Base-by-base conservation (phyloP, 2,797 vertebrate species). In the Chaetodon trifasciatus region DNA sequence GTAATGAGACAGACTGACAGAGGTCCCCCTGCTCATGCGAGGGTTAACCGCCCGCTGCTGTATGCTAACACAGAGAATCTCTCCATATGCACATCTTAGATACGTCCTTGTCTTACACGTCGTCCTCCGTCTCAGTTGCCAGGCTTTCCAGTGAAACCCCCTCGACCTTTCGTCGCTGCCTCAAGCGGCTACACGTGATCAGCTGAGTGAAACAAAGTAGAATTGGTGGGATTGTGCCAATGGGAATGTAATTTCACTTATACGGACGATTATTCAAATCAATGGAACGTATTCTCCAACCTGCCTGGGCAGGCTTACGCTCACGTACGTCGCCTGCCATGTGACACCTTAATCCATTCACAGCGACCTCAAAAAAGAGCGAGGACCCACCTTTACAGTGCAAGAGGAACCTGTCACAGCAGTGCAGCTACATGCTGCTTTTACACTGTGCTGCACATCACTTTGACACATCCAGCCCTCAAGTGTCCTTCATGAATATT, bases 401-500 rank as follows among this genome's bases (percentile, higher is more conserved):
- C 15, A 8, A 47, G 17, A 47, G 1, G n/a, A 42, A n/a, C 6
- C 52, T 37, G 19, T 76, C 60, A 21, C 32, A 61, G 12, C 75
- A 44, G 55, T 21, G 49, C 50, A 61, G 76, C 64, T 19, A 5
- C 60, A 44, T 46, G 56, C 81, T 52, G 75, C 40, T 74, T 50
- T 77, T 62, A 63, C 73, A 70, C 55, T 7, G 32, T 5, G 17
- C 64, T 79, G 86, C 87, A 67, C 84, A 73, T 87, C n/a, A 8
- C 46, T 88, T 74, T 83, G 83, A 82, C 85, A 83, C 84, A 69
- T 76, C 68, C 61, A 84, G 40, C 79, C 85, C 78, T 77, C 67
- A 64, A 84, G 66, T 89, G 87, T 87, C 83, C 87, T 90, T 76
- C 72, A 90, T 93, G 79, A 89, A 93, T 93, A 91, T 90, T 91